Base-by-base conservation (phyloP, 1,140 invertebrate species). In the Tetraneura akinire region DNA sequence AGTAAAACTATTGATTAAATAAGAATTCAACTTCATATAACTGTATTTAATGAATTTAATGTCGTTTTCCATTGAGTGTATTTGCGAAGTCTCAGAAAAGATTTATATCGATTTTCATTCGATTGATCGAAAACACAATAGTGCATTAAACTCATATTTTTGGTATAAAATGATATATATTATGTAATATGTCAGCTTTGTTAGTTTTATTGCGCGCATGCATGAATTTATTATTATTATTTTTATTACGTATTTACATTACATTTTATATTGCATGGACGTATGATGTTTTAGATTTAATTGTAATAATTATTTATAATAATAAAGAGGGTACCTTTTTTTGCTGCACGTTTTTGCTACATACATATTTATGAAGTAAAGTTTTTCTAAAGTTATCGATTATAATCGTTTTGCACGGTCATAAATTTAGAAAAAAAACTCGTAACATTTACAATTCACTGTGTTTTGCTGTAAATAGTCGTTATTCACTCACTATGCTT, bases 341-440 rank as follows among this genome's bases (percentile, higher is more conserved):
- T 9, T 11, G 10, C 9, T n/a, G 9, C 32, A 42, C 62, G 32
- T 8, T 37, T 37, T 37, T n/a, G 32, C 29, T 62, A 11, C 10
- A 37, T 62, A 11, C 10, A 37, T 21, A 21, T 66, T 66, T 66
- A 66, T 1, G 45, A 14, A 2, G 62, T n/a, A 66, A 42, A 66
- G 62, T 66, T 68, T 45, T 68, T 47, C n/a, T n/a, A 68, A 45
- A 64, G 21, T 45, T 68, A 68, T 68, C 14, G 68, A 29, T 71
- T 71, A 29, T 71, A 71, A 51, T 51, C 9, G 29, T 51, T 71
- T 71, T 29, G 14, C 14, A 18, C 45, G 18, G 68, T 71, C 45
- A 21, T 71, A 29, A 51, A 51, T 71, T 29, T n/a, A 6, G 18
- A 10, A 29, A 68, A 68, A 21, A 42, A 68, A 32, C 13, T 37